A percentile compares a stretch with the other conserved stretches of the same genome.
These are phyloP conservation scores for Cryptoprocta ferox DNA, from an alignment of 2,797 vertebrate species.

Conservation along the genomic window DNA sequence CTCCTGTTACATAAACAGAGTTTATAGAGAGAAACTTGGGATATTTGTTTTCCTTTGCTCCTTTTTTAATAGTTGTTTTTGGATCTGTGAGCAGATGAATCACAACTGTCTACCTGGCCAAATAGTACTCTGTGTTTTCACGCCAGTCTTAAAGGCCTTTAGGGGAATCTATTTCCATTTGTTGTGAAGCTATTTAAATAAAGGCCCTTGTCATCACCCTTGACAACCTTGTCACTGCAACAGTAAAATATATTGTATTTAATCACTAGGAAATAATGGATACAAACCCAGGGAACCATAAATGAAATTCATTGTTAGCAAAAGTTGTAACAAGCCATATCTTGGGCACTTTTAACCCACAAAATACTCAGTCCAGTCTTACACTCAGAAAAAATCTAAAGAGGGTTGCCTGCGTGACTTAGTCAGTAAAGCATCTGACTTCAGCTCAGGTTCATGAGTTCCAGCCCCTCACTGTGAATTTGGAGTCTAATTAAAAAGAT, in stretches of 20 bases:
- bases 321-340: neutral
- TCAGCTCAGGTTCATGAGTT: no score
- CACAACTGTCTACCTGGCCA: neutral
- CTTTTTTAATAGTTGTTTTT: neutral
- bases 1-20: neutral
- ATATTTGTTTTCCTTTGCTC: neutral
- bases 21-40: neutral
- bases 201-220: neutral
- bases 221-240: neutral
- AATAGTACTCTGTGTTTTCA: neutral
- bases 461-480: no score
- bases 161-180: neutral
- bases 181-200: neutral
- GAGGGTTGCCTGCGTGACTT: no score
- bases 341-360: neutral
- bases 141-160: neutral
- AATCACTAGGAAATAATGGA: slow-evolving; percentile 36
- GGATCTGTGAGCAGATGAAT: neutral
- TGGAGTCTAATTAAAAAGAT: no score
- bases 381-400: slow-evolving; percentile 16
- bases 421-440: no score
- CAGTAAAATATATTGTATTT: slow-evolving; percentile 1
- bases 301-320: slow-evolving; percentile 6
- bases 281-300: neutral
- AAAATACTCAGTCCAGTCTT: neutral